A percentile compares a stretch with the other conserved stretches of the same genome.
Conservation (phyloP, 2,888 invertebrate species). For the Platycheirus albimanus region DNA sequence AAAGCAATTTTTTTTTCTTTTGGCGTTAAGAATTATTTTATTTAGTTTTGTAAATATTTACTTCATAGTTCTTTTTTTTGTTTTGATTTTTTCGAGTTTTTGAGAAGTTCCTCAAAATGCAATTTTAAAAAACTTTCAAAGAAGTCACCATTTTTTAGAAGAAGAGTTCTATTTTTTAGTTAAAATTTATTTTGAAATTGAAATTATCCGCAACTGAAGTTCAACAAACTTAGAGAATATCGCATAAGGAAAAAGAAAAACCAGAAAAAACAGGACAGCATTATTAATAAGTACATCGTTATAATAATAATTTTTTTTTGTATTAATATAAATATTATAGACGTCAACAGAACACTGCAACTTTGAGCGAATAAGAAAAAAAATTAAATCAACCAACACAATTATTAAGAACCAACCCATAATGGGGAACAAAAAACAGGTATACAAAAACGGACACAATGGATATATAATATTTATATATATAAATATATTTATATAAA, state of each 20-base stretch:
- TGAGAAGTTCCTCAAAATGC: slow-evolving; percentile 22
- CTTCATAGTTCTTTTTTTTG: slow-evolving; percentile 28
- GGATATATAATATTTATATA: slow-evolving; percentile 26
- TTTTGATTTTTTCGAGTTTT: slow-evolving; percentile 23
- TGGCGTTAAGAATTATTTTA: slow-evolving; percentile 42
- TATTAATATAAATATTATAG: slow-evolving; percentile 46
- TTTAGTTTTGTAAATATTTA: slow-evolving; percentile 31
- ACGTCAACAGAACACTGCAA: slow-evolving; percentile 68
- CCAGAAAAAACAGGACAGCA: slow-evolving; percentile 53
- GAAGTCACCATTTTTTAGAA: slow-evolving; percentile 68
- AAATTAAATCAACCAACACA: slow-evolving; percentile 28
- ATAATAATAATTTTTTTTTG: slow-evolving; percentile 11
- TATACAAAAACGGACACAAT: slow-evolving; percentile 44
- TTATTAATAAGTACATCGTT: slow-evolving; percentile 38
- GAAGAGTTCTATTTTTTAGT: slow-evolving; percentile 60
- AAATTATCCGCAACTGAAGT: slow-evolving; percentile 65
- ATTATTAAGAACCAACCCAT: slow-evolving; percentile 52
- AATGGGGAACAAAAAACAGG: slow-evolving; percentile 45
- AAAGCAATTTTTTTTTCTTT: slow-evolving; percentile 61
- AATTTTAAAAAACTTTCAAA: slow-evolving; percentile 42
- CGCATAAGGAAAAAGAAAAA: slow-evolving; percentile 40
- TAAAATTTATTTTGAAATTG: slow-evolving; percentile 32
- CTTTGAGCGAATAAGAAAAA: slow-evolving; percentile 59
- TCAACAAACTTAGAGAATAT: slow-evolving; percentile 67
- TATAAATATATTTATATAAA: slow-evolving; percentile 42